Percentiles rank a stretch among this genome's conserved stretches.
Conservation (phyloP, 2,797 vertebrate genomes). For the Malurus leucopterus region DNA sequence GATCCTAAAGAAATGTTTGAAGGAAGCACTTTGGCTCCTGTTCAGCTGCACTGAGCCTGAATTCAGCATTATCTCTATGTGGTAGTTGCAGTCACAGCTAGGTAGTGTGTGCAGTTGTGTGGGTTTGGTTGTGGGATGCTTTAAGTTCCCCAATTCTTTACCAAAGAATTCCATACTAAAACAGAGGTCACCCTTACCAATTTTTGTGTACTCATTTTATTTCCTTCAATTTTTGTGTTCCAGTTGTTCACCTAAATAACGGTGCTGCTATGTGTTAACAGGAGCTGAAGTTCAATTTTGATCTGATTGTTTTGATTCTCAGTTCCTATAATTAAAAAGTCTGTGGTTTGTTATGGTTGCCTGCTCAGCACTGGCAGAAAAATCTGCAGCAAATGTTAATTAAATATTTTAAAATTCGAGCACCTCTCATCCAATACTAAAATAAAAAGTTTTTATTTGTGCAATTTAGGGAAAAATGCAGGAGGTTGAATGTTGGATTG, state of each 20-base stretch:
- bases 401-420: not conserved
- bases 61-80: not conserved
- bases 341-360: not conserved
- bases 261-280: not conserved
- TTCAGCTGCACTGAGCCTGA: not conserved
- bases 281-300: not conserved
- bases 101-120: not conserved
- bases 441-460: not conserved
- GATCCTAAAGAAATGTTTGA: not conserved
- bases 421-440: not conserved
- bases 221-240: not conserved
- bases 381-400: not conserved
- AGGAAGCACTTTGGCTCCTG: not conserved
- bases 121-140: not conserved
- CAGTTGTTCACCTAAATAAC: not conserved
- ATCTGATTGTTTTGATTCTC: not conserved
- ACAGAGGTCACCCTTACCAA: not conserved
- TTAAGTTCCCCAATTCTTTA: not conserved
- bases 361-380: not conserved
- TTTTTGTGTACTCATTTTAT: not conserved
- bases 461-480: not conserved
- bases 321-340: not conserved
- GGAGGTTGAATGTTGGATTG: not conserved
- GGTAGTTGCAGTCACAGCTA: not conserved
- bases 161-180: not conserved